phyloP scores from a whole-genome alignment of 2,888 invertebrate genomes.

The Amphipyra berbera region DNA sequence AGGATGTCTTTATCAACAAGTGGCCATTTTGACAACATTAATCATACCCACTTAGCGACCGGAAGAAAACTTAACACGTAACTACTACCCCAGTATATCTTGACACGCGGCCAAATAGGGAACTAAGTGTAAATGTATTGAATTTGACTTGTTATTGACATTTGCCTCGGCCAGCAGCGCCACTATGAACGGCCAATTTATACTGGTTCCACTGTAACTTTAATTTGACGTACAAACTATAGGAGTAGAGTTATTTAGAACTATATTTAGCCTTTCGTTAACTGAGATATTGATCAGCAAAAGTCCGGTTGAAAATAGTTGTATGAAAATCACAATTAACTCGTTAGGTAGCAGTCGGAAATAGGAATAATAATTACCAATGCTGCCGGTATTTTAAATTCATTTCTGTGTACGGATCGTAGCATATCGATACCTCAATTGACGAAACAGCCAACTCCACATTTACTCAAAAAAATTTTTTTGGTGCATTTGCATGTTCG shows the following conservation, averaged over 20 bases:
- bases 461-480: no score
- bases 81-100: constrained; percentile 13
- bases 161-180: neutral
- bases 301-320: neutral
- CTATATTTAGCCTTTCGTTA: neutral
- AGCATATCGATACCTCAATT: no score
- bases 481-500: no score
- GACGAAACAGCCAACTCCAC: no score
- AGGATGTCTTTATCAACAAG: constrained; percentile 47
- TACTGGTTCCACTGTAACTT: neutral
- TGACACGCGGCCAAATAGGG: neutral
- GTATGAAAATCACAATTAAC: no score
- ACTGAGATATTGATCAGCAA: neutral
- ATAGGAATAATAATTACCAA: no score
- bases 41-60: constrained; percentile 35
- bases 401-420: no score
- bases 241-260: neutral
- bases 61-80: constrained; percentile 27
- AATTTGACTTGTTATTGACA: no score
- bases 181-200: neutral
- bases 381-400: no score
- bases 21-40: constrained; percentile 37
- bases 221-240: neutral
- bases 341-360: no score
- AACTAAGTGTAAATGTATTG: neutral